Base-by-base conservation (phyloP, 2,797 vertebrate species). In the Malacoraja senta region DNA sequence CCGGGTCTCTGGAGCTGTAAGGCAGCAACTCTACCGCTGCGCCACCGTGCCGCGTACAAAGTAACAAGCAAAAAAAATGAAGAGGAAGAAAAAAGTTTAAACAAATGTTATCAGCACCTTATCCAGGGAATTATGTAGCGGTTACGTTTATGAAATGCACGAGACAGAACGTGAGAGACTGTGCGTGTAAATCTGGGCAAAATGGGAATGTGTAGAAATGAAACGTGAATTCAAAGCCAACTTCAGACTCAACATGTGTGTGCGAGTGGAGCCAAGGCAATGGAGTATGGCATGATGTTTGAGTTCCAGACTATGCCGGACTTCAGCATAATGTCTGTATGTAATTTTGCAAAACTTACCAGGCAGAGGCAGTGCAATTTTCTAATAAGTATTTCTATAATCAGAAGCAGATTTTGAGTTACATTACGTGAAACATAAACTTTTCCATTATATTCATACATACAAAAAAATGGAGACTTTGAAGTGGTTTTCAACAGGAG, bases 391-490 rank as follows among this genome's bases (percentile, higher is more conserved):
- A 88, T 21, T 88, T 88, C 84, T 63, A 35, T 88, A 88, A 88
- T 68, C 84, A 63, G n/a, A 32, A 21, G 61, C 84, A 88, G 63
- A 65, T 88, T 88, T 65, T 68, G 15, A 0, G n/a, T 68, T 35
- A 68, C 84, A 88, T 35, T 61, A 88, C 21, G 84, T 88, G 84
- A 68, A 88, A 68, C 63, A 68, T 65, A 88, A 88, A 38, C 84
- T 88, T 88, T 88, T 88, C 84, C 84, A 88, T 88, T 68, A 68
- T 21, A 21, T 65, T 88, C 63, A 21, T 88, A 21, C 1, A 10
- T 88, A 65, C 61, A 88, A 88, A 68, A 32, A 68, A 86, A 88
- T n/a, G 10, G 84, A 68, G n/a, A 68, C 61, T 88, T 88, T 88
- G 61, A 88, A 88, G 84, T 68, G 84, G 61, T 68, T 88, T 88